phyloP scores from a whole-genome alignment of 2,888 invertebrate species.

The Cerastis leucographa region DNA sequence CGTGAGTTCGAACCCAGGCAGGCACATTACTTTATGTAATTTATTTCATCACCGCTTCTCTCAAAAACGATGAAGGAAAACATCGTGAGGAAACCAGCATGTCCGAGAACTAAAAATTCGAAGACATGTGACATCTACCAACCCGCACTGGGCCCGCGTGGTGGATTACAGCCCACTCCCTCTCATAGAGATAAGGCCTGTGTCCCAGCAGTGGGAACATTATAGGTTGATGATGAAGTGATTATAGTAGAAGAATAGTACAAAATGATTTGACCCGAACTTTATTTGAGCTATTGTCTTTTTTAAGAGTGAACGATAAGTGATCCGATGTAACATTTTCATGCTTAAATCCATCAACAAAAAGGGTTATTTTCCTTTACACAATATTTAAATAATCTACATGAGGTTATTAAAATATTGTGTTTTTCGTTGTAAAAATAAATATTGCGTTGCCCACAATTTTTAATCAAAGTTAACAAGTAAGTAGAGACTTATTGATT shows the following conservation, averaged over 20 bases:
- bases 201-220: too few relatives aligned
- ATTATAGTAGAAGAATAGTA: neutral
- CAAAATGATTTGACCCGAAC: neutral
- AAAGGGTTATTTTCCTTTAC: neutral
- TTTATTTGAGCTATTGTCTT: neutral
- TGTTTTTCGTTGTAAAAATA: neutral
- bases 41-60: too few relatives aligned
- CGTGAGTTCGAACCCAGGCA: too few relatives aligned
- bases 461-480: conserved; percentile 28
- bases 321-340: neutral
- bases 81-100: too few relatives aligned
- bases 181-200: too few relatives aligned
- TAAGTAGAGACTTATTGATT: conserved; percentile 33
- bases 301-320: neutral
- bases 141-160: too few relatives aligned
- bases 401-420: neutral
- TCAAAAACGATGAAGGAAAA: too few relatives aligned
- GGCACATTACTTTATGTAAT: too few relatives aligned
- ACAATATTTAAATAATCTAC: neutral
- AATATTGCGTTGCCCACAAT: neutral
- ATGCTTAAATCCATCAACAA: neutral
- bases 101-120: too few relatives aligned
- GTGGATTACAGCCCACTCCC: too few relatives aligned
- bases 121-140: too few relatives aligned
- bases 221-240: neutral